These are phyloP conservation scores for Callimorpha dominula DNA, from an alignment of 2,888 invertebrate species.

Conservation along the genomic window DNA sequence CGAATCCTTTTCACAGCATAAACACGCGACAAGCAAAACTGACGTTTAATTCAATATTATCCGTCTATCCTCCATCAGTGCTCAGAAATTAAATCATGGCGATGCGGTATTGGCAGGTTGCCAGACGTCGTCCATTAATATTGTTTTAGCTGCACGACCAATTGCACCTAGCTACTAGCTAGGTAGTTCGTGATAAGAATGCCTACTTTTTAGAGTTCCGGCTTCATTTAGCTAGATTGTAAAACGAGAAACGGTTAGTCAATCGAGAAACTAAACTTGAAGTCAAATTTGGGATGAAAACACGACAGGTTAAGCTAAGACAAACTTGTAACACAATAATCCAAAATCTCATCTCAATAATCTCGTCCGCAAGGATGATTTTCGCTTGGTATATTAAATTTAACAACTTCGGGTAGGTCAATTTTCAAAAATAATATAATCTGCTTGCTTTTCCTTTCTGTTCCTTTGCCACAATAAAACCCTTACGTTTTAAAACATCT, in stretches of 20 bases:
- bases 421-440: too few species aligned
- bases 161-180: conserved; percentile 42
- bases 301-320: not conserved
- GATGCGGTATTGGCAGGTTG: conserved; percentile 50
- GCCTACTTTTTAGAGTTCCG: conserved; percentile 8
- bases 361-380: not conserved
- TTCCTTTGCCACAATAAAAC: too few species aligned
- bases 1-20: conserved; percentile 7
- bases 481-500: too few species aligned
- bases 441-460: too few species aligned
- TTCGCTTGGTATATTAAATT: not conserved
- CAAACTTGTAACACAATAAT: not conserved
- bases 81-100: conserved; percentile 52
- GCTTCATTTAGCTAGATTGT: conserved; percentile 16
- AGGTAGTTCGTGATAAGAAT: conserved; percentile 48
- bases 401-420: not conserved
- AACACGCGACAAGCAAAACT: conserved; percentile 16
- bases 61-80: conserved; percentile 49
- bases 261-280: not conserved
- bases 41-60: conserved; percentile 51
- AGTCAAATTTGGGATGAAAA: not conserved
- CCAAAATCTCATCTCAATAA: not conserved
- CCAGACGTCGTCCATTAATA: conserved; percentile 51
- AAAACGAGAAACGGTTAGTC: not conserved
- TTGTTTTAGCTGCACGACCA: conserved; percentile 49